phyloP scores from a whole-genome alignment of 1,140 invertebrate genomes.

The Calephelis virginiensis region DNA sequence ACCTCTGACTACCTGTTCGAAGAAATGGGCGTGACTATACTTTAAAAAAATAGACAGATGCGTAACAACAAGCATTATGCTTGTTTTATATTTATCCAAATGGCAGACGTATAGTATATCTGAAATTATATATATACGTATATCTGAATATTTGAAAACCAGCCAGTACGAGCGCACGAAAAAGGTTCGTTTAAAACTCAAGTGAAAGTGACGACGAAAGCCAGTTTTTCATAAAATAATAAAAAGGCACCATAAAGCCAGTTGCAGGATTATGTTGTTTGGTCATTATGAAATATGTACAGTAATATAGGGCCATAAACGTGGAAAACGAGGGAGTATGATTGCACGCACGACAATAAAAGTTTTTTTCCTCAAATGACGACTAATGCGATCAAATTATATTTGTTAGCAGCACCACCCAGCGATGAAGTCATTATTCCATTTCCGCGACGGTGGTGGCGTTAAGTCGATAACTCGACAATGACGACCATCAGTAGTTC shows the following conservation, averaged over 20 bases:
- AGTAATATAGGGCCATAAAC: slow-evolving; percentile 16
- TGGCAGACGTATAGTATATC: too few species aligned
- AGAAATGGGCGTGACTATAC: too few species aligned
- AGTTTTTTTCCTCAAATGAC: slow-evolving; percentile 55
- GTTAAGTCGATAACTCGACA: slow-evolving; percentile 76
- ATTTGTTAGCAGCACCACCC: slow-evolving; percentile 53
- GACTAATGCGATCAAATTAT: slow-evolving; percentile 69
- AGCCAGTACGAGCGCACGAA: too few species aligned
- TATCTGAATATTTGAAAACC: too few species aligned
- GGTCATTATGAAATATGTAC: slow-evolving; percentile 16
- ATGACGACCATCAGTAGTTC: slow-evolving; percentile 57
- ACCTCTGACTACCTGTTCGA: too few species aligned
- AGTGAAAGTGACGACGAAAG: background rate
- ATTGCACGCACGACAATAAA: slow-evolving; percentile 24
- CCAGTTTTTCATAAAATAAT: background rate
- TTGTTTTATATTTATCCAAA: too few species aligned
- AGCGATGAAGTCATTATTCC: slow-evolving; percentile 74
- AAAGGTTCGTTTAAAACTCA: too few species aligned
- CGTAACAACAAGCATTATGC: too few species aligned
- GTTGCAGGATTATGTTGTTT: slow-evolving; percentile 11
- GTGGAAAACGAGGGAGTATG: slow-evolving; percentile 19
- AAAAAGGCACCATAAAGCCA: slow-evolving; percentile 8
- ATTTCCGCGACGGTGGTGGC: slow-evolving; percentile 60
- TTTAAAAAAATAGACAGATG: too few species aligned
- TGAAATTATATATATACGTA: too few species aligned